Evolutionary conservation across 2,113 vertebrate genomes (phyloP).

Genomic region (Pluvialis apricaria): DNA sequence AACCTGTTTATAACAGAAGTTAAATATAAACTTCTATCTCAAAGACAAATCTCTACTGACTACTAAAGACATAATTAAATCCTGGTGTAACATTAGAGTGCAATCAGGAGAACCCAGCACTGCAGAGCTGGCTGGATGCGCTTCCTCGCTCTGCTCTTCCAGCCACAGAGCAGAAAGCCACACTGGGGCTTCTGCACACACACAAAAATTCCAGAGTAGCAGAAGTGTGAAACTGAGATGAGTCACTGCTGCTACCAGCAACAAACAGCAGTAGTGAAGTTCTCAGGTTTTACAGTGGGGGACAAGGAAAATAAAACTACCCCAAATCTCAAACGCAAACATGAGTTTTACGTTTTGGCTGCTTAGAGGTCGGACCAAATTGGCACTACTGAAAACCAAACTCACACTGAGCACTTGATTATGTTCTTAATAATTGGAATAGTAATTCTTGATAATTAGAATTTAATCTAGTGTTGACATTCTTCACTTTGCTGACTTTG

Average conservation of each 20-base stretch:
- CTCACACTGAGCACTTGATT: neutral
- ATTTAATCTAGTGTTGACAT: neutral
- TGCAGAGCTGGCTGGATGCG: neutral
- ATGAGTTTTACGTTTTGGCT: neutral
- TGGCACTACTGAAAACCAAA: neutral
- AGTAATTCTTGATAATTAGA: neutral
- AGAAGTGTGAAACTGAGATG: neutral
- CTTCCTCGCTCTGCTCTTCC: rapidly evolving
- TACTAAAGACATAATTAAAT: neutral
- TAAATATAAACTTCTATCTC: neutral
- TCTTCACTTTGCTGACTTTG: neutral
- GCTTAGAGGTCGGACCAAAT: neutral
- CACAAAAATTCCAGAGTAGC: neutral
- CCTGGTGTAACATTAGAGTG: neutral
- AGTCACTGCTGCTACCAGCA: neutral
- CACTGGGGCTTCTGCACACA: neutral
- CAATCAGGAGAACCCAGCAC: neutral
- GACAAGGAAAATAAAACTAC: neutral
- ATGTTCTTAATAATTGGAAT: neutral
- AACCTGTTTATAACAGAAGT: neutral
- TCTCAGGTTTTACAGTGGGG: neutral
- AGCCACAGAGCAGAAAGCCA: neutral
- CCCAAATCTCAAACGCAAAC: neutral
- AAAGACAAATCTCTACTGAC: neutral
- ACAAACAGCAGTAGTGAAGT: neutral